Percentiles rank a stretch among this genome's conserved stretches.
phyloP scores from a whole-genome alignment of 2,797 vertebrate genomes.

The Cossypha caffra region DNA sequence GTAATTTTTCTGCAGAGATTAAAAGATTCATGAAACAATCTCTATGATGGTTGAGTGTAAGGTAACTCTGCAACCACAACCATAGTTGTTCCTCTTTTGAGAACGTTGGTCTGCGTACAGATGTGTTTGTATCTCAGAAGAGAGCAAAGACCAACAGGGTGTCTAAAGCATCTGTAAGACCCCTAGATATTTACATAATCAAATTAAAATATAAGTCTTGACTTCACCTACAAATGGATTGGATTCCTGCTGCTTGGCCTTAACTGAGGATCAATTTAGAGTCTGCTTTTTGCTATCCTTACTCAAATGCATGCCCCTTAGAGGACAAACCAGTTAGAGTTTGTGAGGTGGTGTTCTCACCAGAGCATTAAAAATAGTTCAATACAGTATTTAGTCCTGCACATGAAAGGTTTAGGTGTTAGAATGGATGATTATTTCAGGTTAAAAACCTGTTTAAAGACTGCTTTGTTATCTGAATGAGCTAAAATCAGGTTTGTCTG shows the following conservation, averaged over 20 bases:
- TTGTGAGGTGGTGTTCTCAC: not conserved
- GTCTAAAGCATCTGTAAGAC: not conserved
- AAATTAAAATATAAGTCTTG: not conserved
- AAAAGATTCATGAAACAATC: not conserved
- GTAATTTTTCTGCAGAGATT: not conserved
- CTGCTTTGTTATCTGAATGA: not conserved
- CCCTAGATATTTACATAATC: not conserved
- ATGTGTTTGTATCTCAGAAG: not conserved
- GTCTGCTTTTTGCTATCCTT: not conserved
- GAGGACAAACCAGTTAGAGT: not conserved
- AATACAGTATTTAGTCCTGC: not conserved
- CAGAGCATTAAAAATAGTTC: not conserved
- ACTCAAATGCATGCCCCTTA: not conserved
- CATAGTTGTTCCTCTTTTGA: not conserved
- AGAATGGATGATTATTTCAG: not conserved
- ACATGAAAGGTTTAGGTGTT: not conserved
- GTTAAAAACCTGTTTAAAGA: not conserved
- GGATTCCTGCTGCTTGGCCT: not conserved
- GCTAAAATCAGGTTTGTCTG: not conserved
- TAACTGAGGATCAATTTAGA: not conserved
- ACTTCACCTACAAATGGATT: not conserved
- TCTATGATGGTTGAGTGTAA: not conserved
- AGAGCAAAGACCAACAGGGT: not conserved
- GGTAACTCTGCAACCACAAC: not conserved
- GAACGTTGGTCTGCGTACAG: accelerated